Evolutionary conservation across 2,113 vertebrate species (phyloP).

Genomic region (Phocoena phocoena): DNA sequence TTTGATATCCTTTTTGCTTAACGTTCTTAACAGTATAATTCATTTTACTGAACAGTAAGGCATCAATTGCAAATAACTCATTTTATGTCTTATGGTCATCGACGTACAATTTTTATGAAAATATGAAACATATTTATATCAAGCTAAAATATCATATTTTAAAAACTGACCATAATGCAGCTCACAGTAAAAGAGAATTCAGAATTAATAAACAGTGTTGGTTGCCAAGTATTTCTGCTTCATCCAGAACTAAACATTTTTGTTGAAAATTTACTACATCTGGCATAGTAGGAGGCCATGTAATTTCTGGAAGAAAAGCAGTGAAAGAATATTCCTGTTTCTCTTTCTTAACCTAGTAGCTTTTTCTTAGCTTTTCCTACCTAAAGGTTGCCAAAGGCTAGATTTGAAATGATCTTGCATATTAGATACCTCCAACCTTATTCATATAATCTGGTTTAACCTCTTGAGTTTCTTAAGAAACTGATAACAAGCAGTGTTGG

Average conservation of each 20-base stretch:
- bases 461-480: constrained; percentile 38
- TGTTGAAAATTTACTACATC: constrained; percentile 24
- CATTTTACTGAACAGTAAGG: neutral
- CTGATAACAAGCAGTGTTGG: neutral
- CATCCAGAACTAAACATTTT: constrained; percentile 27
- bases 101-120: neutral
- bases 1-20: neutral
- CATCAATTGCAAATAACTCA: neutral
- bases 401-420: neutral
- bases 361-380: constrained; percentile 37
- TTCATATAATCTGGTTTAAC: neutral
- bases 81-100: neutral
- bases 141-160: neutral
- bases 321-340: constrained; percentile 8
- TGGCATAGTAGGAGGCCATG: neutral
- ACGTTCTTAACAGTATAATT: constrained; percentile 13
- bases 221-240: constrained; percentile 37
- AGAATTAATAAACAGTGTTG: constrained; percentile 16
- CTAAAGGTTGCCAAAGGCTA: neutral
- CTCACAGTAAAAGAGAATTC: constrained; percentile 15
- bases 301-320: constrained; percentile 32
- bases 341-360: constrained; percentile 29
- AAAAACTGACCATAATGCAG: neutral
- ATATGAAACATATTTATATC: constrained; percentile 32
- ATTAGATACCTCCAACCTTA: neutral